Evolutionary conservation across 1,140 invertebrate species (phyloP), one percentile per base, ranked within the genome.

Genomic region (Ooceraea biroi): DNA sequence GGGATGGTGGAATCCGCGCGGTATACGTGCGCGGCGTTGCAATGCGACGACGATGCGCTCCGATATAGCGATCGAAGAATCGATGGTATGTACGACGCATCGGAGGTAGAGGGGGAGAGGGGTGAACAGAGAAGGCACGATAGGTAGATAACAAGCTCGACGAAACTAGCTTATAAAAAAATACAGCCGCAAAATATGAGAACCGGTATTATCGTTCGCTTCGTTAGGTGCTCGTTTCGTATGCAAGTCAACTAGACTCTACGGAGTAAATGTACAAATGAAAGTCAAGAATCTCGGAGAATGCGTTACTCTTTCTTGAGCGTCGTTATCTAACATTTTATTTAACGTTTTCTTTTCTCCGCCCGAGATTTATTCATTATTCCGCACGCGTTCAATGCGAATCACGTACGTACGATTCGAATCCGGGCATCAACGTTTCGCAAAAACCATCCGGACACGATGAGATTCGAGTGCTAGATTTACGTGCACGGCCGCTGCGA

Each of bases 11-110:
- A 46, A 63, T 52, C 44, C 30, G 30, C 14, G 46, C 14, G 63
- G n/a, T 19, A 58, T 84, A 78, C 82, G 82, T 84, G 82, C 63
- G 1, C n/a, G 5, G 82, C 63, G 11, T 78, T n/a, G 12, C 65
- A 55, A 84, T 71, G 73, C 46, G 12, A 44, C 57, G 10, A n/a
- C 12, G 58, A 52, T n/a, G 14, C 65, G 52, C 57, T 48, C 19
- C 36, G 76, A 41, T 22, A 41, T 10, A 22, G 52, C 3, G 65
- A 66, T 61, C 82, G 63, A 69, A 58, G 57, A 61, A 84, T 83
- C 61, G 60, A 10, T 12, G 66, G 19, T 46, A 65, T 22, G 0
- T 65, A 46, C 12, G 57, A 61, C 17, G 25, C 14, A 46, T 36
- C 55, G 41, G 7, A 36, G n/a, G 46, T 22, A 27, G n/a, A 0